Conservation (phyloP, 2,888 invertebrate genomes). For the Pyrrhosoma nymphula region DNA sequence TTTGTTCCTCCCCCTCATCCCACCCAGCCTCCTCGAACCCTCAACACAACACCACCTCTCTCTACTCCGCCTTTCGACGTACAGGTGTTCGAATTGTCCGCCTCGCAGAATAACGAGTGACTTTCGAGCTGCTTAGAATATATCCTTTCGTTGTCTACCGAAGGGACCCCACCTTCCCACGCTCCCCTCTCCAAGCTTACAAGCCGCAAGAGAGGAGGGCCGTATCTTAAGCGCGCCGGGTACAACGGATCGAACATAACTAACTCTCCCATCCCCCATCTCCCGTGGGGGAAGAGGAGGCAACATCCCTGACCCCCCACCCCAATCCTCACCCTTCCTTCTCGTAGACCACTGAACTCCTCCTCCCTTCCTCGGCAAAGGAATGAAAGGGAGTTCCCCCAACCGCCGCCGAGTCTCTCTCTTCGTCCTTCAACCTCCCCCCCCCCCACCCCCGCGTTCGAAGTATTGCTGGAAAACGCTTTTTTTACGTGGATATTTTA, state of each 20-base stretch:
- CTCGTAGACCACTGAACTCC: neutral
- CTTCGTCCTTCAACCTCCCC: neutral
- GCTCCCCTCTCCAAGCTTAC: neutral
- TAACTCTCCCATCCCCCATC: neutral
- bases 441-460: neutral
- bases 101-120: slow-evolving; percentile 60
- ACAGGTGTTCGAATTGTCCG: slow-evolving; percentile 65
- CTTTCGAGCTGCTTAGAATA: slow-evolving; percentile 64
- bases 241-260: slow-evolving; percentile 22
- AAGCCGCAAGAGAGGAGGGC: neutral
- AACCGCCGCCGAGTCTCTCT: too few species aligned
- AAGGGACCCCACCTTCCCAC: slow-evolving; percentile 10
- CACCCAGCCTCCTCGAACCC: neutral
- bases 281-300: neutral
- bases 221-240: neutral
- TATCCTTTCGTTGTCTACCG: neutral
- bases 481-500: too few species aligned
- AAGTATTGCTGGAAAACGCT: too few species aligned
- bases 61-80: neutral
- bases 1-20: neutral
- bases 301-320: neutral
- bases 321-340: neutral
- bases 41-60: neutral
- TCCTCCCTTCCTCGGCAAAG: neutral
- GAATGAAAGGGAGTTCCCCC: neutral